Evolutionary conservation across 2,888 invertebrate species (phyloP), one percentile per base, ranked within the genome.

Genomic region (Drosophila merina): DNA sequence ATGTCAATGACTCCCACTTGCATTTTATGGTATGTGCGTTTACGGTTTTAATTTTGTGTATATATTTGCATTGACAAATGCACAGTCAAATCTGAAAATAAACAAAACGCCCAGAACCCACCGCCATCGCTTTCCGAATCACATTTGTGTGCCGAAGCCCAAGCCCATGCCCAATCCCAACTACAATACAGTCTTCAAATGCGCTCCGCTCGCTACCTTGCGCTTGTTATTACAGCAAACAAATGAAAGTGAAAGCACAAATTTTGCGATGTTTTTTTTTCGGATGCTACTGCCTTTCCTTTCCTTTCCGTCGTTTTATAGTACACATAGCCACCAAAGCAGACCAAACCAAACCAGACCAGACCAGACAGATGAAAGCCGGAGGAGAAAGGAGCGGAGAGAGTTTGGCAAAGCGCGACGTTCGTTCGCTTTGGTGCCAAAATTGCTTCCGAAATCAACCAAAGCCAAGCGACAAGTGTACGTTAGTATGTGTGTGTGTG

Each of bases 171-270:
- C 20, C 20, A 20, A 20, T 20, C 20, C 45, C 66, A 74, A 62
- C 83, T 71, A 74, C 80, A 82, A 76, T 79, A 77, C 77, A 83
- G 83, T 83, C 80, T 75, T 79, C 86, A 72, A 85, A 81, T 83
- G 69, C 40, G 40, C 40, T 42, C 54, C 60, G 68, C 76, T 74
- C 36, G 64, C 63, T 64, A 83, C 82, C 82, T 86, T 75, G 67
- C 68, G 81, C 79, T 77, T 85, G 82, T 84, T 84, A 79, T 87
- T 79, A 72, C 74, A 80, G 87, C 85, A 84, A 84, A 84, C 87
- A 84, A 87, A 87, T 82, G 87, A 84, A 87, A 84, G 84, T 85
- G 87, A 84, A 87, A 87, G 87, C 82, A 79, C 79, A 84, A 84
- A 84, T 81, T 81, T 81, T 70, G 84, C 84, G 59, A 77, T 83